Base-by-base conservation (phyloP, 2,888 invertebrate species). In the Serripes groenlandicus region DNA sequence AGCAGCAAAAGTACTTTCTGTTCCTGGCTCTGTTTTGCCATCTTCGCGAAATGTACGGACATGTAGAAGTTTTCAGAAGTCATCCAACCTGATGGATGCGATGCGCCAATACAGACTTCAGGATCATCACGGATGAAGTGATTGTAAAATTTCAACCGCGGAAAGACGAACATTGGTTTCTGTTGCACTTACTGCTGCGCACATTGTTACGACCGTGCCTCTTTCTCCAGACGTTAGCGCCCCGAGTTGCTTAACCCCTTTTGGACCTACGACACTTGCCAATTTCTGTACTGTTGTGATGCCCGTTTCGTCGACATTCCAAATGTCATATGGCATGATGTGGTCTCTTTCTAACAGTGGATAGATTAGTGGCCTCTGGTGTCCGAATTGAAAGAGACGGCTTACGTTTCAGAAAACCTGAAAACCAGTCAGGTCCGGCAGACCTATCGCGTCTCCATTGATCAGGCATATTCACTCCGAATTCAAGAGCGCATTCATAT, bases 61-160 rank as follows among this genome's bases (percentile, higher is more conserved):
- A 73, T 71, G 18, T 86, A 54, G 73, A 93, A 92, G 32, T 88
- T 90, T 21, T 89, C 90, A 71, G 69, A 81, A 21, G 88, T 87
- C 90, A 93, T 93, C 94, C 93, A 86, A 91, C 93, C 77, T 28
- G 79, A 75, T 56, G 79, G 79, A 32, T 79, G 79, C 15, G 80
- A 60, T 42, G 70, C 80, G 5, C 80, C 80, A 56, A 71, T 80
- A 28, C 75, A 70, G 35, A 71, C 75, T 34, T 11, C n/a, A 2
- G 81, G 81, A 3, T 73, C 76, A 60, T 76, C 76, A 28, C 76
- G 66, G 26, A 81, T 66, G 28, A 80, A 80, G 30, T 80, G 80
- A n/a, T 75, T 42, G 37, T 64, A 75, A 58, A 52, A 80, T 71
- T 80, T 80, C 42, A 80, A 71, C 42, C 75, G 4, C 15, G 86